Evolutionary conservation across 35 echinoderm and acorn worm genomes (phyloP).

Genomic region (Lytechinus pictus): DNA sequence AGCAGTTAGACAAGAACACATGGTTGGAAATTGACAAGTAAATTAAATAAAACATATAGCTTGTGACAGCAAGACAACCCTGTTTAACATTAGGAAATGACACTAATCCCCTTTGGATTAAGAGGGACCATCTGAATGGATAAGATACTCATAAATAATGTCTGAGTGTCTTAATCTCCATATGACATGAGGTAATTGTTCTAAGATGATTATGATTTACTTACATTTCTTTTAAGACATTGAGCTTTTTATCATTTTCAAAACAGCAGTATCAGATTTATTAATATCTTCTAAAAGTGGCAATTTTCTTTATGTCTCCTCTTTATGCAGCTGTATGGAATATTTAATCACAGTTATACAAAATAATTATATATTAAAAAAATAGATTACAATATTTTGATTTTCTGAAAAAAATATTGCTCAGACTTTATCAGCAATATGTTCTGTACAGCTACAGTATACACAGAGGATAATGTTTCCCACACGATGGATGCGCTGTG

Average conservation of each 20-base stretch:
- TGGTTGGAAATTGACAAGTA: neutral
- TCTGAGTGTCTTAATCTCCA: neutral
- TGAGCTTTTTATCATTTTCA: neutral
- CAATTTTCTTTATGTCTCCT: too few relatives aligned
- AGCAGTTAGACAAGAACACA: too few relatives aligned
- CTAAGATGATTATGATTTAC: neutral
- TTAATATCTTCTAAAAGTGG: too few relatives aligned
- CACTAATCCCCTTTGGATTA: neutral
- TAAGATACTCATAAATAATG: neutral
- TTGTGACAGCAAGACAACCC: neutral
- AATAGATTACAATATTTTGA: too few relatives aligned
- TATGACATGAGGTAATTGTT: neutral
- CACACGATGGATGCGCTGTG: too few relatives aligned
- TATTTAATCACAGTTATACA: too few relatives aligned
- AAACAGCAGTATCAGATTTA: neutral
- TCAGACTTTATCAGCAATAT: too few relatives aligned
- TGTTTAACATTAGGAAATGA: neutral
- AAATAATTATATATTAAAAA: too few relatives aligned
- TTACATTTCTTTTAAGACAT: neutral
- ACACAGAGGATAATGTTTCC: too few relatives aligned
- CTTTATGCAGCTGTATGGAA: too few relatives aligned
- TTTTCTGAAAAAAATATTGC: too few relatives aligned
- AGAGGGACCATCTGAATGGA: neutral
- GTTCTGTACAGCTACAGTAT: too few relatives aligned
- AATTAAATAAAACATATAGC: neutral